Base-by-base conservation (phyloP, 2,113 vertebrate genomes). In the Cheirogaleus medius region DNA sequence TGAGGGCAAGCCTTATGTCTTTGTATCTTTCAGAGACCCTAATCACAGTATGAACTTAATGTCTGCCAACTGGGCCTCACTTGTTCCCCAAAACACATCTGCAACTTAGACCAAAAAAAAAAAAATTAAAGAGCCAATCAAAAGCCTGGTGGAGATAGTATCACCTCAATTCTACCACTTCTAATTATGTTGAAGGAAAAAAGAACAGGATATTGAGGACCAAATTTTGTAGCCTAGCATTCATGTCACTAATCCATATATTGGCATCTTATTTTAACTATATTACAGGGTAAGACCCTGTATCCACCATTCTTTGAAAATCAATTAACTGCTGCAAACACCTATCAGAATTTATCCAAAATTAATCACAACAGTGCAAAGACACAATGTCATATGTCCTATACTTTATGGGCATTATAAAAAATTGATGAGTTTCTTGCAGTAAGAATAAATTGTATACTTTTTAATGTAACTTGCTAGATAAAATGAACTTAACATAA, bases 261-360 rank as follows among this genome's bases (percentile, higher is more conserved):
- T 0, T 85, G 66, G 77, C 58, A 81, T 73, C 58, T 89, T 71
- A 20, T 63, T 89, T 77, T 52, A 93, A 86, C 73, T 89, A 52
- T 85, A 89, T 64, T 97, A 91, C 60, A 97, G 71, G 77, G 52
- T 93, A 97, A 95, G 3, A 52, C 21, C 71, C 32, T 90, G 89
- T 64, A 60, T 44, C 68, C 15, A 63, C n/a, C 34, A 80, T 73
- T 91, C 73, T 82, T 89, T 96, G 34, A 93, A 97, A 97, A 96
- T 56, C 84, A 96, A 94, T 74, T 25, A 92, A 85, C 39, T 47
- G 5, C n/a, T 95, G 42, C 34, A 93, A 96, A 91, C 39, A 91
- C 34, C 27, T 60, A 91, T 32, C 47, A 95, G 60, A 88, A 91
- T 58, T 60, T 96, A 91, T 21, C 47, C 77, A 93, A 89, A 91